A percentile compares a stretch with the other conserved stretches of the same genome.
Evolutionary conservation across 1,140 invertebrate species (phyloP).

Genomic region (Aradophagus sp.): DNA sequence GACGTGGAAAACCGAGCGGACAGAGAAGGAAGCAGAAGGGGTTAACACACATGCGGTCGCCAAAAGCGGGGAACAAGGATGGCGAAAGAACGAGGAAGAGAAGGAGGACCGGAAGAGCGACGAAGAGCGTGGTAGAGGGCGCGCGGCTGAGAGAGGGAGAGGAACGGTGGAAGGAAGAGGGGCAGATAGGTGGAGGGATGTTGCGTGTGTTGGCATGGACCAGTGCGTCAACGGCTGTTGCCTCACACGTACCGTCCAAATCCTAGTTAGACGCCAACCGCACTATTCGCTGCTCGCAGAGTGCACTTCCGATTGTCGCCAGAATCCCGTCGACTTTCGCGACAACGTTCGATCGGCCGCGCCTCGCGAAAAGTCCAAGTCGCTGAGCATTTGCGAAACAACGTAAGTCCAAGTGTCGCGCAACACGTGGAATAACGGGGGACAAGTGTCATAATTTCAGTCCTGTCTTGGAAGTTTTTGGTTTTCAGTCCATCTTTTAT

Average conservation of each 20-base stretch:
- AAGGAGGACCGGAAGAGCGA: conserved; percentile 45
- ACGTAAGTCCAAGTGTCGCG: conserved; percentile 33
- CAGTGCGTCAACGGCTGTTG: conserved; percentile 76
- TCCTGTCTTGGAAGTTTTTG: not conserved
- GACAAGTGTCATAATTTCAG: conserved; percentile 6
- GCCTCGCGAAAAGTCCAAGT: not conserved
- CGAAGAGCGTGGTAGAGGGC: conserved; percentile 40
- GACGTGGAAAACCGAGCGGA: conserved; percentile 55
- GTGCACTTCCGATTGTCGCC: conserved; percentile 20
- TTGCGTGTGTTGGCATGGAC: conserved; percentile 76
- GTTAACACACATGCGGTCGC: conserved; percentile 41
- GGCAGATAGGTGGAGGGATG: conserved; percentile 65
- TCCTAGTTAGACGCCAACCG: conserved; percentile 71
- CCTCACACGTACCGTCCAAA: conserved; percentile 75
- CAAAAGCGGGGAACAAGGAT: conserved; percentile 56
- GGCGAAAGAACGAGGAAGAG: conserved; percentile 52
- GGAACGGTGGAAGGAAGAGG: conserved; percentile 57
- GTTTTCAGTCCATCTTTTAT: not conserved
- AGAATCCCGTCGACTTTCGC: conserved; percentile 9
- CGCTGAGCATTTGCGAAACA: not conserved
- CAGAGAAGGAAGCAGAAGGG: conserved; percentile 56
- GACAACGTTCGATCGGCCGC: not conserved
- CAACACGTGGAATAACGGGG: conserved; percentile 14
- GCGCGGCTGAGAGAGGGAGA: conserved; percentile 52
- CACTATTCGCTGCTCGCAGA: conserved; percentile 52